Evolutionary conservation across 2,888 invertebrate genomes (phyloP).

Genomic region (Athalia cordata): DNA sequence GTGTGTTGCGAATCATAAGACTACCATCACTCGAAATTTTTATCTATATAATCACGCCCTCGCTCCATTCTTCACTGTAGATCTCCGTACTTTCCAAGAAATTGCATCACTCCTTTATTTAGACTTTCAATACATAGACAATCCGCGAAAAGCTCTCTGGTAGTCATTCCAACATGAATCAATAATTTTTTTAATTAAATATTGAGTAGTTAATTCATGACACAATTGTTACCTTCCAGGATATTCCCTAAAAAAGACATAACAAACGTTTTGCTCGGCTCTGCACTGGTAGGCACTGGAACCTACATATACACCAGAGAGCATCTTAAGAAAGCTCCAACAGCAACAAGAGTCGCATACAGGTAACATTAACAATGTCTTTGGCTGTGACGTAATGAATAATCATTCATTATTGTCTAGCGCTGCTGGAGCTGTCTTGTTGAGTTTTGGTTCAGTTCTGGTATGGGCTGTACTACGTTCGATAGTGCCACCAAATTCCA

Average conservation of each 20-base stretch:
- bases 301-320: conserved; percentile 88
- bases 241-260: conserved; percentile 84
- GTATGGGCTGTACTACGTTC: conserved; percentile 91
- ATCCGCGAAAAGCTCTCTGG: no score
- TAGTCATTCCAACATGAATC: background rate
- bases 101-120: conserved; percentile 25
- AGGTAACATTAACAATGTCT: conserved; percentile 74
- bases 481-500: conserved; percentile 82
- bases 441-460: conserved; percentile 93
- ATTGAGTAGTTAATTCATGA: background rate
- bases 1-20: background rate
- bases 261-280: conserved; percentile 87
- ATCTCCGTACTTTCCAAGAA: background rate
- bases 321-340: conserved; percentile 82
- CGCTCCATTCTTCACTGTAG: background rate
- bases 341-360: conserved; percentile 80
- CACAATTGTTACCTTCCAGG: conserved; percentile 74
- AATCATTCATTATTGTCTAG: conserved; percentile 63
- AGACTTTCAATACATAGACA: background rate
- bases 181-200: background rate
- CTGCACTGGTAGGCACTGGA: conserved; percentile 88
- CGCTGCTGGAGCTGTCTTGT: conserved; percentile 83
- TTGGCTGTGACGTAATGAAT: conserved; percentile 23
- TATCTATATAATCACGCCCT: background rate
- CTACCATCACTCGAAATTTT: no score